Conservation (phyloP, 2,797 vertebrate genomes). For the Acomys russatus region DNA sequence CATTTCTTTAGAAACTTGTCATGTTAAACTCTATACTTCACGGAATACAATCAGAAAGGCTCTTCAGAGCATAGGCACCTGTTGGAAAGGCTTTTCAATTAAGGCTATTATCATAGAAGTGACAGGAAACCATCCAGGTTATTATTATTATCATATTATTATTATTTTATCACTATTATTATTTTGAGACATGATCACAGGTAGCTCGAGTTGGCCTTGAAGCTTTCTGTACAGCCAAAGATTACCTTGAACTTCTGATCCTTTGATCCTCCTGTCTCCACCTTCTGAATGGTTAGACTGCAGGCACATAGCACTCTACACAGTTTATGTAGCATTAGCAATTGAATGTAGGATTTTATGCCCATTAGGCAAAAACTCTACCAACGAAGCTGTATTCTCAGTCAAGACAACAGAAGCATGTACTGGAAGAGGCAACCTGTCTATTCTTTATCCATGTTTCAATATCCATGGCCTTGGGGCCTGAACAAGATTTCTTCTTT, state of each 20-base stretch:
- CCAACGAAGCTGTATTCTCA: background rate
- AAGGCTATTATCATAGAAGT: too few species aligned
- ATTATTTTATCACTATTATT: background rate
- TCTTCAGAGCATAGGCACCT: background rate
- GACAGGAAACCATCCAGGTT: background rate
- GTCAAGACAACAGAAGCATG: background rate
- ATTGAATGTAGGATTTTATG: too few species aligned
- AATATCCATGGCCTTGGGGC: background rate
- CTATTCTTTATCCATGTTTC: background rate
- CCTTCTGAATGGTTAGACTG: background rate
- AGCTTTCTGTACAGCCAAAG: background rate
- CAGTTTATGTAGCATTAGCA: background rate
- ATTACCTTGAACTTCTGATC: background rate
- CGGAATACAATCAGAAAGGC: background rate
- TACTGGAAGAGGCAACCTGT: fast-evolving
- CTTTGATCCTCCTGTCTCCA: background rate
- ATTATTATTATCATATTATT: background rate
- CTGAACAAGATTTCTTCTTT: background rate
- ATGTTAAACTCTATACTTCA: background rate
- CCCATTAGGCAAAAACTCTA: background rate
- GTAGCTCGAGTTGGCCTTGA: background rate
- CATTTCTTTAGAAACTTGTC: background rate
- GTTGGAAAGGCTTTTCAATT: background rate
- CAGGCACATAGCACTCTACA: background rate
- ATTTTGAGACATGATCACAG: background rate